These are phyloP conservation scores for Drosophila suzukii DNA, from an alignment of 1,140 invertebrate genomes.

Conservation along the genomic window DNA sequence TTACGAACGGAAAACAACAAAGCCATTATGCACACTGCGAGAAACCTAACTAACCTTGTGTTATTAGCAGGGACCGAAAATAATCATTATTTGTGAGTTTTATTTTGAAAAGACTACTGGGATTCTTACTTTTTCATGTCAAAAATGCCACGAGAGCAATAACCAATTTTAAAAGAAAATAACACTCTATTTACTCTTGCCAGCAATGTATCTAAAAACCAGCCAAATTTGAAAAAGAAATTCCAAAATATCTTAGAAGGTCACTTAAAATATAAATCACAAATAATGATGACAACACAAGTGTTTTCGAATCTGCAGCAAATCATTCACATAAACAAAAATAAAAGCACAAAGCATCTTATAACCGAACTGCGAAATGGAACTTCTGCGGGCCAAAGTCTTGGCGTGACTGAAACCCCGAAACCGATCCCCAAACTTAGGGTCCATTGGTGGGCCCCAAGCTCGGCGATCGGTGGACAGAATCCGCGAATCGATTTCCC, in stretches of 20 bases:
- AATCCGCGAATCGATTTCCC: conserved; percentile 26
- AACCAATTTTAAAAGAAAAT: too few species aligned
- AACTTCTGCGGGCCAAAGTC: neutral
- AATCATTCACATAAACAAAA: neutral
- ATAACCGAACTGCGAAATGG: neutral
- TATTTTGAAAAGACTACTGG: too few species aligned
- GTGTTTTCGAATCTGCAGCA: neutral
- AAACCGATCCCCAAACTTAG: conserved; percentile 2
- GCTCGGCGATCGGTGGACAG: conserved; percentile 7
- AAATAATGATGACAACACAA: neutral
- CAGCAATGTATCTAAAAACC: too few species aligned
- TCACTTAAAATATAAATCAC: too few species aligned
- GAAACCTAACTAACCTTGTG: conserved; percentile 1
- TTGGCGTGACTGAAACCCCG: neutral
- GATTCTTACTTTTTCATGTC: too few species aligned
- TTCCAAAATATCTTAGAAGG: too few species aligned
- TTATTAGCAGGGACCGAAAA: neutral
- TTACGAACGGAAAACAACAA: conserved; percentile 1
- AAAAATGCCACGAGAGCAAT: too few species aligned
- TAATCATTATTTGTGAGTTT: too few species aligned
- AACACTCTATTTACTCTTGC: too few species aligned
- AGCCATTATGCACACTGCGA: neutral
- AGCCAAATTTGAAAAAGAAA: too few species aligned
- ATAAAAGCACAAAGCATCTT: neutral
- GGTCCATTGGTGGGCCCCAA: neutral